These are phyloP conservation scores for Mactra quadrangularis DNA, from an alignment of 1,140 invertebrate species.

Conservation along the genomic window DNA sequence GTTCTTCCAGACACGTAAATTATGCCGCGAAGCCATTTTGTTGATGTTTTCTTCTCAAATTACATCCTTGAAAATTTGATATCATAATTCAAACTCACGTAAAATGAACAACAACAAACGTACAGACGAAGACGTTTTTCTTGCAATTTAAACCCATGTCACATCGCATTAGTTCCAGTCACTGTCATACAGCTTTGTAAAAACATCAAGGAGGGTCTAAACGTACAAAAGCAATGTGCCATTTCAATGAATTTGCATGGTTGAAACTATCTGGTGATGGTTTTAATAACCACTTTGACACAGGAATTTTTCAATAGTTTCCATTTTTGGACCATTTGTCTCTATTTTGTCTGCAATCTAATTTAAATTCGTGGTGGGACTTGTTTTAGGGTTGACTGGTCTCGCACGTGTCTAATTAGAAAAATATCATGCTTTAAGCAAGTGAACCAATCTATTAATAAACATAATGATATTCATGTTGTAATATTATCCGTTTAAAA, in stretches of 20 bases:
- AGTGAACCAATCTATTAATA: no score
- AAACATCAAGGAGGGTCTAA: not conserved
- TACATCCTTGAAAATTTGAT: constrained; percentile 1
- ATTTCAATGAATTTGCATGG: no score
- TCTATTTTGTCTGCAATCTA: constrained; percentile 8
- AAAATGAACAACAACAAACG: not conserved
- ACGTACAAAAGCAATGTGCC: not conserved
- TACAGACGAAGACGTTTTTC: not conserved
- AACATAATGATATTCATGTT: no score
- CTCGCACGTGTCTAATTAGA: no score
- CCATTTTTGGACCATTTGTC: constrained; percentile 17
- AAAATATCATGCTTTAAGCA: no score
- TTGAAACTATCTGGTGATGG: no score
- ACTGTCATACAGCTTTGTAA: constrained; percentile 2
- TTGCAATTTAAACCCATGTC: not conserved
- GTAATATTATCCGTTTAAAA: no score
- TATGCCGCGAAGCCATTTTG: no score
- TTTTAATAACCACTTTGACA: no score
- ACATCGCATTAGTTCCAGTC: constrained; percentile 46
- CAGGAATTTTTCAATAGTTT: no score
- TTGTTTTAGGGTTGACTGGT: not conserved
- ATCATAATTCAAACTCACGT: not conserved
- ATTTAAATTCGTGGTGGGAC: constrained; percentile 23
- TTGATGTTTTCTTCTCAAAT: no score
- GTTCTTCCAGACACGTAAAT: no score